Evolutionary conservation across 2,797 vertebrate species (phyloP).

Genomic region (Gobio occitaniae): DNA sequence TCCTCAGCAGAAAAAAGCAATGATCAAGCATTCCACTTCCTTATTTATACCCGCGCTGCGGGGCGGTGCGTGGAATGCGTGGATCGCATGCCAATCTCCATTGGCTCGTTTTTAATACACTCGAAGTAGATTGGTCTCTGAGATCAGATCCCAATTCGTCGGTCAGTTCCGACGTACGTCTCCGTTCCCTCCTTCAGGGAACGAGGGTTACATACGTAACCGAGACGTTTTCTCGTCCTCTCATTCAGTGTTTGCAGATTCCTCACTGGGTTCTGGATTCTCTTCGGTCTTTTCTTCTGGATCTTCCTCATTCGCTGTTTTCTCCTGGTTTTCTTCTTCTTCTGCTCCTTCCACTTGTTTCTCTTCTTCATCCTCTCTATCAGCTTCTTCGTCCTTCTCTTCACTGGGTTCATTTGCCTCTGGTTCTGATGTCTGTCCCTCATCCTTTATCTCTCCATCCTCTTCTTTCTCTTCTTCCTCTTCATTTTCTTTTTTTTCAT

Average conservation of each 20-base stretch:
- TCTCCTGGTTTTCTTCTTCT: not conserved
- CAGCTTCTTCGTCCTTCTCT: not conserved
- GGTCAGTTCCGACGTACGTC: too few species aligned
- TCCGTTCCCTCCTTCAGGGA: too few species aligned
- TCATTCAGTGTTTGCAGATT: not conserved
- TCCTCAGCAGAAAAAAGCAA: too few species aligned
- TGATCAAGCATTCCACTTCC: too few species aligned
- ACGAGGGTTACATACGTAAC: too few species aligned
- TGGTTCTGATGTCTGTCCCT: conserved; percentile 52
- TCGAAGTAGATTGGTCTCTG: too few species aligned
- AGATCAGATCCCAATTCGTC: too few species aligned
- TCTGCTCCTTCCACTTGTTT: conserved; percentile 17
- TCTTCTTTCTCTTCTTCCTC: conserved; percentile 34
- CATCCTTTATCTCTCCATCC: conserved; percentile 19
- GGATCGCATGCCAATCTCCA: too few species aligned
- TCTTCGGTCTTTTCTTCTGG: not conserved
- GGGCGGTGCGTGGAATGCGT: too few species aligned
- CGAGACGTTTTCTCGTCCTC: not conserved
- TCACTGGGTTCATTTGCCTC: not conserved
- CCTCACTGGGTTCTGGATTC: not conserved
- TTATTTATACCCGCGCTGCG: too few species aligned
- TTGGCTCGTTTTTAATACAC: too few species aligned
- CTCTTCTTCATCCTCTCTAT: not conserved
- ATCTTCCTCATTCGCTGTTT: conserved; percentile 1
- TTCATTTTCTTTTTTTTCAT: conserved; percentile 43